Evolutionary conservation across 1,140 invertebrate species (phyloP), one percentile per base, ranked within the genome.

Genomic region (Hermetia illucens): DNA sequence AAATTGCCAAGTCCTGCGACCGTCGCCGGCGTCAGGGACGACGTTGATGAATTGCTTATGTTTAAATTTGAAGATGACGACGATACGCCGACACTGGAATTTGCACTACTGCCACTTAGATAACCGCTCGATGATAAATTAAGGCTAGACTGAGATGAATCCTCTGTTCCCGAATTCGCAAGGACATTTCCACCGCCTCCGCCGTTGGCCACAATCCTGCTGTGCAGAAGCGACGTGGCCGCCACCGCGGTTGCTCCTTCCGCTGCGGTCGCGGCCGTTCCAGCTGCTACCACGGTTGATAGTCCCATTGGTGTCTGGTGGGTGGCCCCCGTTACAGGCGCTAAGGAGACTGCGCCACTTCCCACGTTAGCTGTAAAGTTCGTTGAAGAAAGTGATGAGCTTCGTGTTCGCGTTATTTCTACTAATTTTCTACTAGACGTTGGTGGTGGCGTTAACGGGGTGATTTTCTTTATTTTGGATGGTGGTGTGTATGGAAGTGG

Each of bases 361-460:
- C 27, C 27, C n/a, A 29, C 27, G 4, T 43, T 27, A 38, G 50
- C 55, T 58, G 55, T 39, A 55, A 58, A 21, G 53, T 57, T 53
- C 57, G 55, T 43, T 43, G 55, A 53, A 34, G 51, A 50, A 34
- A 58, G 38, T 58, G 55, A 58, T 24, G 42, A 47, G 34, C 53
- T 58, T 34, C 55, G 55, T 25, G 48, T 58, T 33, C 55, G 34
- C 27, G n/a, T n/a, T 1, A 33, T 36, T 37, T 58, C 55, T 34
- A 45, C 38, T 42, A 50, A 38, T 40, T 48, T 53, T 33, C 55
- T 49, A 18, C 46, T 49, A 40, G 53, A 34, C 43, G 44, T 45
- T 15, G 55, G 55, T 24, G 55, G 55, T 34, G 55, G 55, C 27
- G 55, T 58, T 13, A 58, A 45, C 24, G 55, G 44, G 10, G 47